Evolutionary conservation across 2,113 vertebrate genomes (phyloP), one percentile per base, ranked within the genome.

Genomic region (Oreotrochilus melanogaster): DNA sequence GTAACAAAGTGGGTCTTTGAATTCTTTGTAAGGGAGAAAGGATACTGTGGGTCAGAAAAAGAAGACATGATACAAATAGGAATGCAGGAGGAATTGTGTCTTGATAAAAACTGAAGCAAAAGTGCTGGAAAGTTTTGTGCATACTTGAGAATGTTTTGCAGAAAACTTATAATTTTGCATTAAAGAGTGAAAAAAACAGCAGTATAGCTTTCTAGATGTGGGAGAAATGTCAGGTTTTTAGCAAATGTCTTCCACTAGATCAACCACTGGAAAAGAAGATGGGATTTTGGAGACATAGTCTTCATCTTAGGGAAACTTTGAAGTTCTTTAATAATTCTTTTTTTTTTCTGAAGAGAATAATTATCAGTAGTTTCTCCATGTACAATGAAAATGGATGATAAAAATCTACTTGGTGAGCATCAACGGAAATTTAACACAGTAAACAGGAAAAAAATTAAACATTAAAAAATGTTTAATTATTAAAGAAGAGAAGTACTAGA

Each of bases 1-100:
- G 11, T 47, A 71, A 66, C 75, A 51, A 81, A 78, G 3, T 2
- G 2, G 17, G 35, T 42, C 28, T 71, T 24, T 4, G 27, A 48
- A 35, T 6, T 14, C 27, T 48, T 30, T 0, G 1, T 28, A 25
- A 60, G 19, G 51, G 19, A 67, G 28, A 69, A 53, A 3, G 0
- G 2, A 6, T 78, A 51, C 1, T 33, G 31, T 42, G 14, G 4
- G 11, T 25, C 47, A 33, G 28, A 56, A 74, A 78, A 58, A 9
- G 42, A 93, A 81, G 42, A 58, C 5, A 18, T 39, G 42, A 31
- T 45, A 19, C 18, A 17, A 58, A 6, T 37, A 5, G 66, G 35
- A 92, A 56, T 16, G 24, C 7, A 67, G 61, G 18, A 88, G 3
- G 18, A 92, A 57, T 17, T 72, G 60, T 16, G 23, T 82, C 37